Percentiles rank a stretch among this genome's conserved stretches.
These are phyloP conservation scores for Pogoniulus pusillus DNA, from an alignment of 2,797 vertebrate species.

Conservation along the genomic window DNA sequence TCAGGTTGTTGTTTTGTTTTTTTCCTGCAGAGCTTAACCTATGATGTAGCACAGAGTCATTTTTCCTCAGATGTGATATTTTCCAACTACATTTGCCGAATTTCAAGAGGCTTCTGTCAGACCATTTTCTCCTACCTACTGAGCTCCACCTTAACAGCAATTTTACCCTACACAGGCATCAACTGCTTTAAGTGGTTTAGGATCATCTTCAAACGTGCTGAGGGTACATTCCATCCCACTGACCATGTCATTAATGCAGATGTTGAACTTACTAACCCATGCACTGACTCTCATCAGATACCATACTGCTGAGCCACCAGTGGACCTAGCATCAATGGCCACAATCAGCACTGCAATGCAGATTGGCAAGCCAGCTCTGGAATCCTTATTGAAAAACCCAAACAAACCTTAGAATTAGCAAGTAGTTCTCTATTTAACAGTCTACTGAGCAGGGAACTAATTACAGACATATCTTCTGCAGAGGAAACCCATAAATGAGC, in stretches of 20 bases:
- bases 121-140: not conserved
- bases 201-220: not conserved
- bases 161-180: not conserved
- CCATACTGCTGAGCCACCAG: not conserved
- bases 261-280: not conserved
- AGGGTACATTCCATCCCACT: fast-evolving
- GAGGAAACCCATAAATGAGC: not conserved
- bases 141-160: not conserved
- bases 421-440: not conserved
- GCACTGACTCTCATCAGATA: fast-evolving
- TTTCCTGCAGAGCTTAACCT: not conserved
- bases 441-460: not conserved
- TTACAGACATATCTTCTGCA: not conserved
- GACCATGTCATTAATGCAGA: not conserved
- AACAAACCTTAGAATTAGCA: not conserved
- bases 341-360: not conserved
- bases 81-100: not conserved
- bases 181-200: not conserved
- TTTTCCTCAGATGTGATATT: not conserved
- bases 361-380: not conserved
- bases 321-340: fast-evolving
- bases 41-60: not conserved
- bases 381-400: not conserved
- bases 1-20: too few species aligned
- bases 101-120: not conserved